A percentile compares a stretch with the other conserved stretches of the same genome.
Evolutionary conservation across 1,140 invertebrate species (phyloP).

Genomic region (Heliconius hewitsoni): DNA sequence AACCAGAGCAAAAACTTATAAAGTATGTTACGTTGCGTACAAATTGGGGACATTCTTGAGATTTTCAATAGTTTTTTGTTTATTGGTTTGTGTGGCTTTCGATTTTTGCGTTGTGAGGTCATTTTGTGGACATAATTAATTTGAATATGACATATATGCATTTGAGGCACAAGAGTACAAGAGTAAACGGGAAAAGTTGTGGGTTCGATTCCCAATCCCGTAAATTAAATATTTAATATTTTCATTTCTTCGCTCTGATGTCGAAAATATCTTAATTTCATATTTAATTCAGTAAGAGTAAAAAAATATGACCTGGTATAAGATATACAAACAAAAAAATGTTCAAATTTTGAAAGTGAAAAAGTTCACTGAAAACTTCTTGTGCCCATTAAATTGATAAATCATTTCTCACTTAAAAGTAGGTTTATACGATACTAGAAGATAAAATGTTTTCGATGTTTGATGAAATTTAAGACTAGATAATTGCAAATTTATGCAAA

Average conservation of each 20-base stretch:
- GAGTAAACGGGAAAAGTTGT: too few species aligned
- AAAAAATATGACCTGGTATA: too few species aligned
- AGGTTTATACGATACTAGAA: not conserved
- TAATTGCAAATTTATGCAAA: slow-evolving; percentile 5
- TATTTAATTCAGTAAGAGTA: too few species aligned
- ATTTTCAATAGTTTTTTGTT: not conserved
- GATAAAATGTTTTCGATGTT: not conserved
- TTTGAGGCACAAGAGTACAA: too few species aligned
- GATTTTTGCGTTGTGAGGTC: not conserved
- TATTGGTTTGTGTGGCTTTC: not conserved
- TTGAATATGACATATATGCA: too few species aligned
- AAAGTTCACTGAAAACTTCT: not conserved
- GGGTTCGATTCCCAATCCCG: too few species aligned
- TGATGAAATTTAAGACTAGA: not conserved
- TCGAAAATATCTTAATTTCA: too few species aligned
- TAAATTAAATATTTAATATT: too few species aligned
- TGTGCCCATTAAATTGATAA: not conserved
- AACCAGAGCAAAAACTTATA: slow-evolving; percentile 20
- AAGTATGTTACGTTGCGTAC: not conserved
- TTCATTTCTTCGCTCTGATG: too few species aligned
- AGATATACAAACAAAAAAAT: too few species aligned
- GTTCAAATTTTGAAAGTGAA: too few species aligned
- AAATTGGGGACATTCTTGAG: slow-evolving; percentile 19
- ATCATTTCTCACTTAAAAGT: not conserved
- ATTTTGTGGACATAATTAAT: not conserved